Evolutionary conservation across 2,113 vertebrate species (phyloP).

Genomic region (Myotis lucifugus): DNA sequence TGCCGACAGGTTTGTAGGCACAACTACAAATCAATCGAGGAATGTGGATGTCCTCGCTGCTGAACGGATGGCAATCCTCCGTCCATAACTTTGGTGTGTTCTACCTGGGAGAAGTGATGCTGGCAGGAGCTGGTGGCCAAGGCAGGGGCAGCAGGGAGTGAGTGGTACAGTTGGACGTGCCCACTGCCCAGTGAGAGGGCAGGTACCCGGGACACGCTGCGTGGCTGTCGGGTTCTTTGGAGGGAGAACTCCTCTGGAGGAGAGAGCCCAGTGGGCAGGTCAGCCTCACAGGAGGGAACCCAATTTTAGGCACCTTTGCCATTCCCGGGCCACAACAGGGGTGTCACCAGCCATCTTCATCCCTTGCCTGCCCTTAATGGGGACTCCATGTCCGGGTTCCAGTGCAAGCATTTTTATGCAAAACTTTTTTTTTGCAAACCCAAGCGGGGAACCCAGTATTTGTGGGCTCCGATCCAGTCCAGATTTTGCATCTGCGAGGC

Average conservation of each 20-base stretch:
- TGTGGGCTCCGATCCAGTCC: slow-evolving; percentile 81
- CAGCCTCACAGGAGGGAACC: neutral
- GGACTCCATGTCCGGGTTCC: neutral
- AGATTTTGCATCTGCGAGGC: slow-evolving; percentile 78
- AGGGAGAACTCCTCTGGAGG: neutral
- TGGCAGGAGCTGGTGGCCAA: neutral
- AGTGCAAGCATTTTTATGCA: neutral
- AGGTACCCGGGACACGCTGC: neutral
- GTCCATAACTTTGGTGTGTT: neutral
- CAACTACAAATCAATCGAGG: neutral
- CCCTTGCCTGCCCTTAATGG: neutral
- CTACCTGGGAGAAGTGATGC: neutral
- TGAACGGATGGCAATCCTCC: neutral
- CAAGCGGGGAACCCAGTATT: slow-evolving; percentile 24
- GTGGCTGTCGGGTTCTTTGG: neutral
- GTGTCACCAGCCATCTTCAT: neutral
- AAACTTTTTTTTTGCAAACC: neutral
- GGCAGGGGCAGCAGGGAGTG: neutral
- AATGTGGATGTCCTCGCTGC: neutral
- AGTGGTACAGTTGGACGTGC: neutral
- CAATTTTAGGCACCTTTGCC: too few relatives aligned
- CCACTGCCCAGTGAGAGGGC: neutral
- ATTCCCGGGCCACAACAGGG: neutral
- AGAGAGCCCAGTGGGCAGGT: neutral
- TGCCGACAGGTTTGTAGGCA: accelerated